Evolutionary conservation across 2,888 invertebrate genomes (phyloP).

Genomic region (Hymenopus coronatus): DNA sequence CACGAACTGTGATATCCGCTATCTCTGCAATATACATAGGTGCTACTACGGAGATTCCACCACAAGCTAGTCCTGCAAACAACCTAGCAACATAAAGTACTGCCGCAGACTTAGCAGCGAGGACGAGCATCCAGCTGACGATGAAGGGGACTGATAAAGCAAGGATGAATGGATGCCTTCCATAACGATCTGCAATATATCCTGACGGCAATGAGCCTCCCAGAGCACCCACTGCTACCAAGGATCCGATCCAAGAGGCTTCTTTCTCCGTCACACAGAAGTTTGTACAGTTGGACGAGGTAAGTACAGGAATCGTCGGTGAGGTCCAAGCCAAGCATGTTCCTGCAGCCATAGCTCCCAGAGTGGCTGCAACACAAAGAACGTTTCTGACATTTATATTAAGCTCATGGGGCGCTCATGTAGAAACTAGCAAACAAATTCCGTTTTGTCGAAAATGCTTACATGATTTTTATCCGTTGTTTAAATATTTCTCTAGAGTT

Average conservation of each 20-base stretch:
- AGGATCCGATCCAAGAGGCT: slow-evolving; percentile 66
- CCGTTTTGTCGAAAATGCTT: no score
- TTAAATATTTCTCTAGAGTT: no score
- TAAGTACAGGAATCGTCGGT: slow-evolving; percentile 59
- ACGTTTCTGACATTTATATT: not conserved
- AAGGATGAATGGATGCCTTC: slow-evolving; percentile 44
- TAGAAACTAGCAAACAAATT: no score
- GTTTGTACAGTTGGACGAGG: slow-evolving; percentile 49
- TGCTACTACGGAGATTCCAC: slow-evolving; percentile 61
- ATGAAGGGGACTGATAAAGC: slow-evolving; percentile 55
- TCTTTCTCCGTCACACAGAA: slow-evolving; percentile 45
- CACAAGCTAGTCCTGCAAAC: slow-evolving; percentile 61
- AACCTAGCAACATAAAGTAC: slow-evolving; percentile 54
- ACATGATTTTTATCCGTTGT: no score
- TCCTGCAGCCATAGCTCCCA: slow-evolving; percentile 76
- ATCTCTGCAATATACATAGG: slow-evolving; percentile 67
- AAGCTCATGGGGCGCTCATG: no score
- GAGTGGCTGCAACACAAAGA: slow-evolving; percentile 55
- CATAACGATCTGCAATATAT: slow-evolving; percentile 19
- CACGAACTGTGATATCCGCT: slow-evolving; percentile 58
- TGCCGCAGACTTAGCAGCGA: slow-evolving; percentile 51
- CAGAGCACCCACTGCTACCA: slow-evolving; percentile 32
- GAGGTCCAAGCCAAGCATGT: slow-evolving; percentile 76
- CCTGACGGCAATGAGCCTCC: slow-evolving; percentile 26
- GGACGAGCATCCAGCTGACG: slow-evolving; percentile 56